Evolutionary conservation across 1,140 invertebrate genomes (phyloP).

Genomic region (Pseudomyrmex flavicornis): DNA sequence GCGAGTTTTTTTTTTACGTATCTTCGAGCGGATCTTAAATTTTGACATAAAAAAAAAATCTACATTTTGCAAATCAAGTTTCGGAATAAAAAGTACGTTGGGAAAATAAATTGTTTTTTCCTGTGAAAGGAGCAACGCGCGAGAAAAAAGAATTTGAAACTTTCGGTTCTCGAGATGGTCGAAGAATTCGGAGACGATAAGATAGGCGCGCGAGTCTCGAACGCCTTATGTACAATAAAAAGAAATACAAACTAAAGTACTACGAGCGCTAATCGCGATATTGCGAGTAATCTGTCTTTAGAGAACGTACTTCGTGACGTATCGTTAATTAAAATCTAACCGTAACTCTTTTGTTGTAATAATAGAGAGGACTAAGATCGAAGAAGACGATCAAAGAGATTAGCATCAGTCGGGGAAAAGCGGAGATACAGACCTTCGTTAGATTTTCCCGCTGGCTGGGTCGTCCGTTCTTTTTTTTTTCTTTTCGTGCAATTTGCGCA

Average conservation of each 20-base stretch:
- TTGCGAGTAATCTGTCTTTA: background rate
- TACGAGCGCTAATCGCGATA: background rate
- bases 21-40: background rate
- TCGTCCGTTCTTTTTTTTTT: background rate
- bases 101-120: too few species aligned
- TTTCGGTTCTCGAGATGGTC: background rate
- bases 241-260: background rate
- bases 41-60: background rate
- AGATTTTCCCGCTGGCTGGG: background rate
- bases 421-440: conserved; percentile 43
- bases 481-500: background rate
- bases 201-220: background rate
- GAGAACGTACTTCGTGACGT: background rate
- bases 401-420: background rate
- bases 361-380: background rate
- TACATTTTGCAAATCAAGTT: background rate
- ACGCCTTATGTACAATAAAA: background rate
- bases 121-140: too few species aligned
- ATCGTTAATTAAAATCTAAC: conserved; percentile 3
- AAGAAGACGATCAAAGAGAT: conserved; percentile 1
- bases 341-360: background rate
- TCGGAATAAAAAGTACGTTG: background rate
- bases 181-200: conserved; percentile 13
- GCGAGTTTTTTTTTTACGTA: background rate
- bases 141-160: background rate